phyloP scores from a whole-genome alignment of 2,888 invertebrate genomes.

The Xanthorhoe designata region DNA sequence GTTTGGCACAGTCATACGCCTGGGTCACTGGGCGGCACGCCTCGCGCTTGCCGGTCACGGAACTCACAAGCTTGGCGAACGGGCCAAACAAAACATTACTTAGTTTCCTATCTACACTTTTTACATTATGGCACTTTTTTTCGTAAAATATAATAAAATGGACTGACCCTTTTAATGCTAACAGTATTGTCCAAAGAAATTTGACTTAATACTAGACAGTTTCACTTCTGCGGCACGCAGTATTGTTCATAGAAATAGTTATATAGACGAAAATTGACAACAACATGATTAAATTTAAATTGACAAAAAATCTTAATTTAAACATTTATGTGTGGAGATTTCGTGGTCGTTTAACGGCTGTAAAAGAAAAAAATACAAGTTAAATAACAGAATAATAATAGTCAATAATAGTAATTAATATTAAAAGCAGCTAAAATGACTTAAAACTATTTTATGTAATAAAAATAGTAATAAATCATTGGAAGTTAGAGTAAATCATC shows the following conservation, averaged over 20 bases:
- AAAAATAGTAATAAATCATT: no score
- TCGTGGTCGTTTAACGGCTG: conserved; percentile 35
- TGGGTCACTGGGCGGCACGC: conserved; percentile 17
- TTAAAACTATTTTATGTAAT: background rate
- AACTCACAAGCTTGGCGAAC: conserved; percentile 36
- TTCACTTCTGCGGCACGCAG: conserved; percentile 6
- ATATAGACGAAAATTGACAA: conserved; percentile 28
- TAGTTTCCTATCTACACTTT: conserved; percentile 68
- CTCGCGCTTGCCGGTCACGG: background rate
- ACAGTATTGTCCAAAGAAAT: conserved; percentile 59
- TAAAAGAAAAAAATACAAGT: conserved; percentile 14
- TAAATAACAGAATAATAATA: no score
- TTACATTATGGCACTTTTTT: conserved; percentile 53
- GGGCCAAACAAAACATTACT: conserved; percentile 51
- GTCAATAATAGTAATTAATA: no score
- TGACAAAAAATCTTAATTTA: conserved; percentile 25
- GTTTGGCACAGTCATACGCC: conserved; percentile 31
- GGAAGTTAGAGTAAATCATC: no score
- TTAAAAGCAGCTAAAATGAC: background rate
- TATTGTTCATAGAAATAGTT: conserved; percentile 1
- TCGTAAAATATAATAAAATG: conserved; percentile 45
- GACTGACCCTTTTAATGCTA: conserved; percentile 37
- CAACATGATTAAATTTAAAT: conserved; percentile 27
- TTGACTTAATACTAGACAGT: conserved; percentile 56
- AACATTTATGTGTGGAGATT: conserved; percentile 33